phyloP scores from a whole-genome alignment of 2,888 invertebrate genomes.

The Calliphora vomitoria region DNA sequence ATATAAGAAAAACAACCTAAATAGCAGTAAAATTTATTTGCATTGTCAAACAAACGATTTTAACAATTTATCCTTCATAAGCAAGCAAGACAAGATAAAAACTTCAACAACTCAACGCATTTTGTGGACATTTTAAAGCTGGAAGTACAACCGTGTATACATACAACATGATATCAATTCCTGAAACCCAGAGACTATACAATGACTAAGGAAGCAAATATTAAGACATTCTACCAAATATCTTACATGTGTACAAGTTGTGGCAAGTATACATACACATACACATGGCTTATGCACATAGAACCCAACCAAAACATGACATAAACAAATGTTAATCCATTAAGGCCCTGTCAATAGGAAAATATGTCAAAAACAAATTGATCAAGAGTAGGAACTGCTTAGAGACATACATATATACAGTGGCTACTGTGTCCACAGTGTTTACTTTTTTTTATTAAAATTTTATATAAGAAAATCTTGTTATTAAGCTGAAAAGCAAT shows the following conservation, averaged over 20 bases:
- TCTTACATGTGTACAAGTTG: background rate
- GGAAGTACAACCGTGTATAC: background rate
- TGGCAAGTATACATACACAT: background rate
- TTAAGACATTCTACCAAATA: constrained; percentile 71
- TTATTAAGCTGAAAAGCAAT: constrained; percentile 24
- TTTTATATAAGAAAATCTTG: constrained; percentile 49
- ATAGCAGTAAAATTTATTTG: constrained; percentile 67
- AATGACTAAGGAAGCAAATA: constrained; percentile 66
- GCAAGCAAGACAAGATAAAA: constrained; percentile 69
- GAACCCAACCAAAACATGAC: constrained; percentile 78
- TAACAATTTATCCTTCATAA: constrained; percentile 74
- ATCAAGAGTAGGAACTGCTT: constrained; percentile 59
- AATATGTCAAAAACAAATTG: constrained; percentile 81
- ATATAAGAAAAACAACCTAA: background rate
- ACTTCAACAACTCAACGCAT: constrained; percentile 72
- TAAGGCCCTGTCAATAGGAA: constrained; percentile 82
- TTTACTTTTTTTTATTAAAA: constrained; percentile 11
- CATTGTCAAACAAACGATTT: constrained; percentile 72
- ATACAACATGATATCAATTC: constrained; percentile 20
- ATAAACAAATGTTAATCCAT: constrained; percentile 83
- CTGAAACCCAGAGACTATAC: constrained; percentile 10
- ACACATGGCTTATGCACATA: constrained; percentile 24
- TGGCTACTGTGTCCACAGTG: constrained; percentile 47
- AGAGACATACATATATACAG: background rate
- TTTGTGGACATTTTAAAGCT: constrained; percentile 49